Conservation (phyloP, 2,888 invertebrate species). For the Coenonympha arcania region DNA sequence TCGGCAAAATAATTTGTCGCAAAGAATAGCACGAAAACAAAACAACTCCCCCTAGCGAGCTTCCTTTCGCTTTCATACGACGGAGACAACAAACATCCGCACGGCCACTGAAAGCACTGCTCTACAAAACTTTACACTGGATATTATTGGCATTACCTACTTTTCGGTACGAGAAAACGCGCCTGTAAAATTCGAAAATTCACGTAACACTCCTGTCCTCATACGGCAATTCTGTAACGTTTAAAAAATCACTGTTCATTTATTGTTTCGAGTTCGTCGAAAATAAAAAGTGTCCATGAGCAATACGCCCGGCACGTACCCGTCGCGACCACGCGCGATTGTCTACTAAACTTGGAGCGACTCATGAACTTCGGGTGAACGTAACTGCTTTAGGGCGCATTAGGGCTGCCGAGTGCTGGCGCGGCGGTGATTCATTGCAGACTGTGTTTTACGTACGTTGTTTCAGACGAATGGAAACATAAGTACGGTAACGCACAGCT, state of each 20-base stretch:
- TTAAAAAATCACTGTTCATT: conserved; percentile 22
- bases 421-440: not conserved
- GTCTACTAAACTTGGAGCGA: conserved; percentile 48
- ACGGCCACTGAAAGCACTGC: conserved; percentile 68
- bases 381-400: conserved; percentile 30
- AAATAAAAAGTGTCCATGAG: conserved; percentile 50
- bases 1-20: conserved; percentile 46
- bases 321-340: conserved; percentile 60
- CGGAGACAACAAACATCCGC: conserved; percentile 54
- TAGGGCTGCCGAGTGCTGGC: conserved; percentile 19
- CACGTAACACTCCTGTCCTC: conserved; percentile 26
- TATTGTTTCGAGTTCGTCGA: conserved; percentile 54
- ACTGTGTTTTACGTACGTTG: not conserved
- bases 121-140: conserved; percentile 55
- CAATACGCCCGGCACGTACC: conserved; percentile 47
- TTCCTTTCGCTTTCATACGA: conserved; percentile 66
- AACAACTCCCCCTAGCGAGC: conserved; percentile 53
- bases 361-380: conserved; percentile 37
- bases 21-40: conserved; percentile 64
- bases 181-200: conserved; percentile 26
- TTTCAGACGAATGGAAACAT: conserved; percentile 1
- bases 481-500: not conserved
- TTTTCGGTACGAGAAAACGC: conserved; percentile 26
- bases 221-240: conserved; percentile 28
- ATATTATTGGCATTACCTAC: conserved; percentile 23